These are phyloP conservation scores for Polyommatus iphigenia DNA, from an alignment of 2,888 invertebrate species.

Conservation along the genomic window DNA sequence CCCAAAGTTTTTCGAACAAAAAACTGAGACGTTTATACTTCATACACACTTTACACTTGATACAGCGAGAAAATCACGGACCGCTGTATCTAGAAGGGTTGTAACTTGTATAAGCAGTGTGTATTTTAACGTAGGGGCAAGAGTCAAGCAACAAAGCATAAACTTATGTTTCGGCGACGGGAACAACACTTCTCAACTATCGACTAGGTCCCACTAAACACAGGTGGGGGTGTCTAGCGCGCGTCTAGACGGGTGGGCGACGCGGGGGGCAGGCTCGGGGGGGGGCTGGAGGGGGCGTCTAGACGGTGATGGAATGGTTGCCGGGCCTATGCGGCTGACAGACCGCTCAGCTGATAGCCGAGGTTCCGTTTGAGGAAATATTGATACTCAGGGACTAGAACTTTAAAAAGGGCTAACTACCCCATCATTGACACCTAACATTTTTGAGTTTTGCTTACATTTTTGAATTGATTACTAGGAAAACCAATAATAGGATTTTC, in stretches of 20 bases:
- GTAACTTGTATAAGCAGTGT: too few species aligned
- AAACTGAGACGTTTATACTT: too few species aligned
- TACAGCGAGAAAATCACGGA: too few species aligned
- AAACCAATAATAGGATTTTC: too few species aligned
- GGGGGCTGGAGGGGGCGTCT: conserved; percentile 40
- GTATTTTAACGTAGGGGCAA: background rate
- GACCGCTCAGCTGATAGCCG: background rate
- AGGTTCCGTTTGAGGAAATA: background rate
- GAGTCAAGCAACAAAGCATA: background rate
- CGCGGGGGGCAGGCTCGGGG: conserved; percentile 23
- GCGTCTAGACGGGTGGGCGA: conserved; percentile 43
- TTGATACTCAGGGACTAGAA: background rate
- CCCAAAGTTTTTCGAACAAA: too few species aligned
- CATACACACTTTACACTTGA: too few species aligned
- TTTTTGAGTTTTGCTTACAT: too few species aligned
- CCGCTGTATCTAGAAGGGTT: too few species aligned
- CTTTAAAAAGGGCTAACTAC: too few species aligned
- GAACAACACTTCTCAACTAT: conserved; percentile 11
- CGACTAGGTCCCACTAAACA: conserved; percentile 33
- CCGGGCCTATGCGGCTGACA: conserved; percentile 23
- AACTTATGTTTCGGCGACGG: background rate
- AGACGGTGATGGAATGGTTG: conserved; percentile 46
- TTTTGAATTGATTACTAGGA: too few species aligned
- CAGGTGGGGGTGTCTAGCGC: conserved; percentile 42
- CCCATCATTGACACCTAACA: too few species aligned